Conservation (phyloP, 2,113 vertebrate genomes). For the Syrmaticus mikado region DNA sequence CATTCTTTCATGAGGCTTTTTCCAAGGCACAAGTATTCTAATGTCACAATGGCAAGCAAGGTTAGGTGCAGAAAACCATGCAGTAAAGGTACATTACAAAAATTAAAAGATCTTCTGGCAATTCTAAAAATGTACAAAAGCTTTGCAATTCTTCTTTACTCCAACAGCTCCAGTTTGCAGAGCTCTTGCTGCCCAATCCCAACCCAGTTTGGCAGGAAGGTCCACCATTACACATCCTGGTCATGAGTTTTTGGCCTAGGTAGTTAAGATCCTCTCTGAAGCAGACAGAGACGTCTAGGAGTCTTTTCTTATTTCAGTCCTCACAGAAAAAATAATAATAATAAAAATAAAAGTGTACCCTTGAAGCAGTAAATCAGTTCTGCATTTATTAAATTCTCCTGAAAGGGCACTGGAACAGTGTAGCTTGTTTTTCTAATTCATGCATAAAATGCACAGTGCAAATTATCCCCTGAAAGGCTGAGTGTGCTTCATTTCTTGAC, state of each 20-base stretch:
- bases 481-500: slow-evolving; percentile 3
- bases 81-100: not conserved
- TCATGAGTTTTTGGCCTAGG: not conserved
- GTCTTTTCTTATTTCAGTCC: not conserved
- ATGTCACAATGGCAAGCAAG: not conserved
- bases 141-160: not conserved
- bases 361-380: slow-evolving; percentile 2
- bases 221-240: not conserved
- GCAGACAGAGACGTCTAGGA: not conserved
- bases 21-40: not conserved
- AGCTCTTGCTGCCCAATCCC: not conserved
- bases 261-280: not conserved
- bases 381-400: slow-evolving; percentile 4
- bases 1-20: not conserved
- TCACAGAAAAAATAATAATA: not conserved
- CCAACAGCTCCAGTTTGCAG: not conserved
- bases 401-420: not conserved
- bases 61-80: not conserved
- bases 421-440: slow-evolving; percentile 32
- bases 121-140: not conserved
- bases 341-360: not conserved
- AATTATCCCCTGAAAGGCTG: slow-evolving; percentile 49
- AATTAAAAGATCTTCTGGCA: not conserved
- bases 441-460: slow-evolving; percentile 24
- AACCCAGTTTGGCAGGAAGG: not conserved